These are phyloP conservation scores for Gnatocerus cornutus DNA, from an alignment of 2,888 invertebrate species.

Conservation along the genomic window DNA sequence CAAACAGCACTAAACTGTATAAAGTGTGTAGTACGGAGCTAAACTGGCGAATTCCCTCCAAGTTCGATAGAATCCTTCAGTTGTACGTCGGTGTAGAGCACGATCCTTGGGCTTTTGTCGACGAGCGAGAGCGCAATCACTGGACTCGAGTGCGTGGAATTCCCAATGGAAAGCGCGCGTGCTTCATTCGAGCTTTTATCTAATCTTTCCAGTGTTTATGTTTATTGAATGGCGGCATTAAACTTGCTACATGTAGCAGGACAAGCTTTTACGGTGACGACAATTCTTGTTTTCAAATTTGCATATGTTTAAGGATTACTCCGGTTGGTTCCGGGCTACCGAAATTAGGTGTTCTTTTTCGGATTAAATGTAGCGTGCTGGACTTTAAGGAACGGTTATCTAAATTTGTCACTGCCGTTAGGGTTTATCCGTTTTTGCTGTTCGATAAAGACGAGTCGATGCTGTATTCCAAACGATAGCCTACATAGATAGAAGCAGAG, in stretches of 20 bases:
- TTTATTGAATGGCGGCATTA: conserved; percentile 54
- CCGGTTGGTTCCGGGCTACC: neutral
- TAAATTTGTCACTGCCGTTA: conserved; percentile 37
- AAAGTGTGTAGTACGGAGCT: neutral
- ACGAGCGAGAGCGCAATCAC: conserved; percentile 43
- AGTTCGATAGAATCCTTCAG: conserved; percentile 25
- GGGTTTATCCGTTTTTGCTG: conserved; percentile 33
- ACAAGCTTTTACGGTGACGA: conserved; percentile 18
- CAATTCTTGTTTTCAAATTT: conserved; percentile 12
- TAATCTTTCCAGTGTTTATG: conserved; percentile 57
- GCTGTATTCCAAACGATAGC: conserved; percentile 29
- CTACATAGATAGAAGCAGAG: conserved; percentile 40
- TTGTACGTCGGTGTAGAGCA: conserved; percentile 10
- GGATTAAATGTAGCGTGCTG: conserved; percentile 18
- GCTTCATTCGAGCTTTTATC: conserved; percentile 53
- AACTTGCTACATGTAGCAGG: conserved; percentile 43
- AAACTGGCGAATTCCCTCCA: neutral
- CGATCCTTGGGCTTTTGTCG: conserved; percentile 36
- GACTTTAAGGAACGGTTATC: conserved; percentile 32
- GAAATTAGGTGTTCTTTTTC: neutral
- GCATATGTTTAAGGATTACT: conserved; percentile 6
- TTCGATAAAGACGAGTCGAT: conserved; percentile 33
- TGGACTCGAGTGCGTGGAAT: conserved; percentile 49
- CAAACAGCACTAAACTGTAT: no score
- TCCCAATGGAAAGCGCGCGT: conserved; percentile 49